Evolutionary conservation across 2,797 vertebrate genomes (phyloP).

Genomic region (Tangara arthus): DNA sequence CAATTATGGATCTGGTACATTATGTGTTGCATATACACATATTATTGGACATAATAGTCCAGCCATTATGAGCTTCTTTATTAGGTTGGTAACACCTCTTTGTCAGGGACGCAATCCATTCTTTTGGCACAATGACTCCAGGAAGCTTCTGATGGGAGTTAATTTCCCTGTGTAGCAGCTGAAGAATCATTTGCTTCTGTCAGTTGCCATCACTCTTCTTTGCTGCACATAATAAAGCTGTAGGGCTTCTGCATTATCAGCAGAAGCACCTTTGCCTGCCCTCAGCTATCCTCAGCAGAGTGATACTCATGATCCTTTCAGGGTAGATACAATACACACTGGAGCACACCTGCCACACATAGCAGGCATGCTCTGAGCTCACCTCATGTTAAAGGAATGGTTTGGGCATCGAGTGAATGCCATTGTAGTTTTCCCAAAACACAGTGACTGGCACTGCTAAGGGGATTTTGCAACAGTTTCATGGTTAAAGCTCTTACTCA

Average conservation of each 20-base stretch:
- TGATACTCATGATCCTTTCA: background rate
- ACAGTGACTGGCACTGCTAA: background rate
- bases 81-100: background rate
- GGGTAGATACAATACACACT: background rate
- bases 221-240: background rate
- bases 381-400: background rate
- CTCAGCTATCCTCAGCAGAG: background rate
- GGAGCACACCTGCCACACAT: accelerated
- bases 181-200: background rate
- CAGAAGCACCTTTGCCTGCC: background rate
- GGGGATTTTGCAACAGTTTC: background rate
- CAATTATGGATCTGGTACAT: background rate
- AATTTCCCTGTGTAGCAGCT: background rate
- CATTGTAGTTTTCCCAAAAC: background rate
- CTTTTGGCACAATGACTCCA: background rate
- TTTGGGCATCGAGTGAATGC: background rate
- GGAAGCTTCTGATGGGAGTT: background rate
- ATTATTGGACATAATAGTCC: background rate
- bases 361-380: background rate
- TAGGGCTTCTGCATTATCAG: background rate
- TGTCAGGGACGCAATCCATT: background rate
- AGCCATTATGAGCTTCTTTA: background rate
- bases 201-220: background rate
- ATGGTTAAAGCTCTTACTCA: background rate
- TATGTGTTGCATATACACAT: background rate